Evolutionary conservation across 2,888 invertebrate genomes (phyloP).

Genomic region (Ophioninae sp.): DNA sequence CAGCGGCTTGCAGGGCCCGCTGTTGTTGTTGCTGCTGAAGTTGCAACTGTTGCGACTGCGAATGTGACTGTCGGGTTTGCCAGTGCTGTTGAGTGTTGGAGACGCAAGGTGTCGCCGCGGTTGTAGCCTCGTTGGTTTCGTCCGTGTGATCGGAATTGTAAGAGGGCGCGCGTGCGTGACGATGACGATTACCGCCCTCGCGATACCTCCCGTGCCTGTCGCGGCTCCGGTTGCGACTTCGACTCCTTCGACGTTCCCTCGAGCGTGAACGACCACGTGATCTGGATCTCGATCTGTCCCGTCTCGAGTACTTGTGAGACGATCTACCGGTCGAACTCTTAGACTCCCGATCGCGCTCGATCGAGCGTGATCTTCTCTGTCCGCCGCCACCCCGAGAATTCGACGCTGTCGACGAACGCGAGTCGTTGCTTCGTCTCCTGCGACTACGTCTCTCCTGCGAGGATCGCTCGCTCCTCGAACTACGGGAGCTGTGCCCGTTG

Average conservation of each 20-base stretch:
- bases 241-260: slow-evolving; percentile 74
- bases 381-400: slow-evolving; percentile 20
- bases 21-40: slow-evolving; percentile 22
- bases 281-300: slow-evolving; percentile 60
- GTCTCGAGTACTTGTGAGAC: slow-evolving; percentile 53
- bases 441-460: slow-evolving; percentile 74
- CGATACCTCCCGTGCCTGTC: slow-evolving; percentile 71
- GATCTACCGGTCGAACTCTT: slow-evolving; percentile 56
- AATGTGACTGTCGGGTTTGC: background rate
- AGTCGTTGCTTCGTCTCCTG: slow-evolving; percentile 72
- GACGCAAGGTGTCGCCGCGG: background rate
- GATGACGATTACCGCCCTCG: slow-evolving; percentile 67
- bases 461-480: slow-evolving; percentile 70
- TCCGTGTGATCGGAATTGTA: slow-evolving; percentile 75
- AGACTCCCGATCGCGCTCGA: slow-evolving; percentile 63
- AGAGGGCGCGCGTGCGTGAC: slow-evolving; percentile 72
- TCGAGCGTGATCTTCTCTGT: slow-evolving; percentile 57
- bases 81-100: slow-evolving; percentile 49
- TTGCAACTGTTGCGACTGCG: slow-evolving; percentile 8
- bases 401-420: slow-evolving; percentile 72
- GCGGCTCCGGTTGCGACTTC: slow-evolving; percentile 61
- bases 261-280: slow-evolving; percentile 73
- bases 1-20: slow-evolving; percentile 51
- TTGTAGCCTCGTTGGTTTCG: slow-evolving; percentile 63
- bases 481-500: slow-evolving; percentile 69